phyloP scores from a whole-genome alignment of 2,113 vertebrate genomes.

The Propithecus coquereli region DNA sequence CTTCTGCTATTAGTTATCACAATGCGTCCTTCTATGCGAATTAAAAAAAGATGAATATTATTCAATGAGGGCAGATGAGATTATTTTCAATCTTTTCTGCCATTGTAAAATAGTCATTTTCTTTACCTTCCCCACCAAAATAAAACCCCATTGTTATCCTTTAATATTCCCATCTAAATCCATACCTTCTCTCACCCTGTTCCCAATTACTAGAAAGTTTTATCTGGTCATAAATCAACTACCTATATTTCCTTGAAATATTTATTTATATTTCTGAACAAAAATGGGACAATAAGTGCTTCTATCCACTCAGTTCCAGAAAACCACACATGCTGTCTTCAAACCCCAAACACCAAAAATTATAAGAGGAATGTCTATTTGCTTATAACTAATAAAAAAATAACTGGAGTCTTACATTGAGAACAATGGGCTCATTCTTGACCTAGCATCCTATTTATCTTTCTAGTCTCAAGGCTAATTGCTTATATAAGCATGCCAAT shows the following conservation, averaged over 20 bases:
- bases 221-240: conserved; percentile 39
- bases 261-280: conserved; percentile 27
- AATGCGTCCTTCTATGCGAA: not conserved
- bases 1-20: not conserved
- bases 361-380: conserved; percentile 50
- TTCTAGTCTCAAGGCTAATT: conserved; percentile 73
- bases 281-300: conserved; percentile 51
- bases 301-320: conserved; percentile 20
- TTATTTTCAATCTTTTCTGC: not conserved
- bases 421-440: conserved; percentile 68
- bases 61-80: not conserved
- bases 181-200: not conserved
- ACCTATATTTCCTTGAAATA: conserved; percentile 33
- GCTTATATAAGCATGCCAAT: conserved; percentile 74
- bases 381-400: conserved; percentile 47
- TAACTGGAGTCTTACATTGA: conserved; percentile 38
- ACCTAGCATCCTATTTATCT: conserved; percentile 68
- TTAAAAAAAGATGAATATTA: not conserved
- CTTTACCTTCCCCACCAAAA: conserved; percentile 2
- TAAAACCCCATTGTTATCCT: not conserved
- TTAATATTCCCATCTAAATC: not conserved
- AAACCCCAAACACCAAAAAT: conserved; percentile 45
- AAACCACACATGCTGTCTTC: conserved; percentile 20
- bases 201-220: not conserved
- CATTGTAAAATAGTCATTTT: not conserved